A percentile compares a stretch with the other conserved stretches of the same genome.
Conservation (phyloP, 2,113 vertebrate genomes). For the Lethenteron reissneri region DNA sequence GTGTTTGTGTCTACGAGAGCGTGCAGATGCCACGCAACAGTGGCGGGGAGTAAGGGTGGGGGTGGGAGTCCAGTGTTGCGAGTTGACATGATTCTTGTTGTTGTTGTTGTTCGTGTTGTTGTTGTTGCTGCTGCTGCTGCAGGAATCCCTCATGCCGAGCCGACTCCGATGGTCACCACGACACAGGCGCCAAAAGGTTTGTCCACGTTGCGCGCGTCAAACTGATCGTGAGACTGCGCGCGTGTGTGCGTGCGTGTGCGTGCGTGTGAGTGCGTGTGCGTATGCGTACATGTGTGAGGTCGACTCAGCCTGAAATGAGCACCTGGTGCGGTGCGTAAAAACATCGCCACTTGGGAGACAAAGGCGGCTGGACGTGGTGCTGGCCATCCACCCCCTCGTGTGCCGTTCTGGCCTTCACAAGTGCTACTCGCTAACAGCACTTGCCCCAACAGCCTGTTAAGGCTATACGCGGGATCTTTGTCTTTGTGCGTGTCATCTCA, state of each 20-base stretch:
- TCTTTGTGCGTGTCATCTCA: too few relatives aligned
- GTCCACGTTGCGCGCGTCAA: not conserved
- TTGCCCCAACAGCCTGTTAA: too few relatives aligned
- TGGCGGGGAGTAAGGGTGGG: too few relatives aligned
- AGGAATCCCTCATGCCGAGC: not conserved
- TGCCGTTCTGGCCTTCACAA: too few relatives aligned
- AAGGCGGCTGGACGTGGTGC: too few relatives aligned
- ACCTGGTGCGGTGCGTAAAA: too few relatives aligned
- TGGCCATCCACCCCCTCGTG: too few relatives aligned
- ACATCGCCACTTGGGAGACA: too few relatives aligned
- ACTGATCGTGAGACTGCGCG: not conserved
- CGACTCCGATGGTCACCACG: not conserved
- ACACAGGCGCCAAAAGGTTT: not conserved
- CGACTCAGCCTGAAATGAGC: not conserved
- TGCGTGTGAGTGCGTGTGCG: not conserved
- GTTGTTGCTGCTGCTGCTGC: not conserved
- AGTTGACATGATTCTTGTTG: not conserved
- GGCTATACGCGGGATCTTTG: too few relatives aligned
- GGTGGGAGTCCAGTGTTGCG: not conserved
- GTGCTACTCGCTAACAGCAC: too few relatives aligned
- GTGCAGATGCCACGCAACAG: too few relatives aligned
- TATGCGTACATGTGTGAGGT: not conserved
- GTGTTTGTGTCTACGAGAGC: too few relatives aligned
- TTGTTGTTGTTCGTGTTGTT: not conserved
- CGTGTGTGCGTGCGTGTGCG: not conserved